Evolutionary conservation across 2,888 invertebrate species (phyloP).

Genomic region (Microdon myrmicae): DNA sequence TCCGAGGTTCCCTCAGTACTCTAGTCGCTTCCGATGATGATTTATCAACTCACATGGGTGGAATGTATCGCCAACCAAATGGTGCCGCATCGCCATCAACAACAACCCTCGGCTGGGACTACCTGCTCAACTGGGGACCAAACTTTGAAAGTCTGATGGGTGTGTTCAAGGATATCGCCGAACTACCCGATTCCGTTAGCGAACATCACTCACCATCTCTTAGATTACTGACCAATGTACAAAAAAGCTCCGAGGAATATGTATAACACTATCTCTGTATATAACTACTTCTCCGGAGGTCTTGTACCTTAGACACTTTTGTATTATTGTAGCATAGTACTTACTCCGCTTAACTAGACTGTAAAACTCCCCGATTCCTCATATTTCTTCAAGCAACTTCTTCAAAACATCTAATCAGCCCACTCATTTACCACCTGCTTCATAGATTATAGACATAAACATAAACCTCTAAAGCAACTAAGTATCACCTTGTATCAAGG

Average conservation of each 20-base stretch:
- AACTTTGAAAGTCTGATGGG: constrained; percentile 95
- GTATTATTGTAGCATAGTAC: constrained; percentile 45
- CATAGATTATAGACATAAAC: constrained; percentile 18
- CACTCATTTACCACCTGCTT: constrained; percentile 30
- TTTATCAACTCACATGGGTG: constrained; percentile 81
- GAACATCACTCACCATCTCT: constrained; percentile 79
- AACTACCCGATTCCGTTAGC: constrained; percentile 85
- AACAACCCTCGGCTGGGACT: constrained; percentile 91
- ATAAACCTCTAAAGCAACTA: constrained; percentile 20
- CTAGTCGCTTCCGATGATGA: constrained; percentile 94
- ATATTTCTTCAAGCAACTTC: constrained; percentile 13
- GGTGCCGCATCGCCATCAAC: constrained; percentile 77
- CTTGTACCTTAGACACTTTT: constrained; percentile 21
- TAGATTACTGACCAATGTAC: constrained; percentile 80
- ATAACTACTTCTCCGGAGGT: constrained; percentile 3
- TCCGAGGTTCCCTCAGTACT: constrained; percentile 92
- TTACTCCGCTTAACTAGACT: constrained; percentile 5
- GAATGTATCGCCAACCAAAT: constrained; percentile 82
- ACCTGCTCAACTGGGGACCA: constrained; percentile 94
- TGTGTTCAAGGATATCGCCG: constrained; percentile 96
- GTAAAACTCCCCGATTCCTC: constrained; percentile 3
- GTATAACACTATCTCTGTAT: constrained; percentile 69
- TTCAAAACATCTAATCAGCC: constrained; percentile 33
- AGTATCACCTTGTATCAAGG: constrained; percentile 67
- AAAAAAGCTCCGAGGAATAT: constrained; percentile 90